Evolutionary conservation across 1,140 invertebrate genomes (phyloP).

Genomic region (Tetragnatha versicolor): DNA sequence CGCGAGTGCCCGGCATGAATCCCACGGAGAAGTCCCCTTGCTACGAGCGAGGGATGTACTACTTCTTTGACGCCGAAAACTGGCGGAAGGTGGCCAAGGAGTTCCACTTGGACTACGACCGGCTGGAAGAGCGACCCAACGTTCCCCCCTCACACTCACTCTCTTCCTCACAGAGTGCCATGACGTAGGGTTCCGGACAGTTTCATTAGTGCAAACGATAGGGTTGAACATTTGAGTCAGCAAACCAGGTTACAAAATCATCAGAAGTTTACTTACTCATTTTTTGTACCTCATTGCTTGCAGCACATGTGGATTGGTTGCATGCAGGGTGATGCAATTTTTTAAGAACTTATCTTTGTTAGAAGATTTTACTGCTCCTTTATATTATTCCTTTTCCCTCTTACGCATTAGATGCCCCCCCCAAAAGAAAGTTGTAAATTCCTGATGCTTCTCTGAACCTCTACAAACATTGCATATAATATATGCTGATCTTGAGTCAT

Average conservation of each 20-base stretch:
- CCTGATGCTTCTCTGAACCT: too few relatives aligned
- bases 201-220: conserved; percentile 42
- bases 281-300: conserved; percentile 44
- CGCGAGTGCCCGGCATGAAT: conserved; percentile 90
- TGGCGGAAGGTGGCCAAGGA: conserved; percentile 95
- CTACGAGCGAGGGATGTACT: conserved; percentile 97
- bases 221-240: conserved; percentile 29
- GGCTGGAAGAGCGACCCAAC: conserved; percentile 86
- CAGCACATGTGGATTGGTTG: conserved; percentile 41
- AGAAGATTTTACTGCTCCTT: too few relatives aligned
- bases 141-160: conserved; percentile 38
- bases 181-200: conserved; percentile 39
- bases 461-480: too few relatives aligned
- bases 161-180: conserved; percentile 10
- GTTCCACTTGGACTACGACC: conserved; percentile 96
- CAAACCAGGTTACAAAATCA: conserved; percentile 37
- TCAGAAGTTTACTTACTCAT: conserved; percentile 39
- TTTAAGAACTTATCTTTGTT: too few relatives aligned
- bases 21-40: conserved; percentile 91
- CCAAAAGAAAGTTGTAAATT: too few relatives aligned
- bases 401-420: too few relatives aligned
- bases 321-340: conserved; percentile 15
- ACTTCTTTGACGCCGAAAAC: conserved; percentile 93
- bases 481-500: too few relatives aligned
- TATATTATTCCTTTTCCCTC: too few relatives aligned